Evolutionary conservation across 2,797 vertebrate species (phyloP).

Genomic region (Propithecus deckenii): DNA sequence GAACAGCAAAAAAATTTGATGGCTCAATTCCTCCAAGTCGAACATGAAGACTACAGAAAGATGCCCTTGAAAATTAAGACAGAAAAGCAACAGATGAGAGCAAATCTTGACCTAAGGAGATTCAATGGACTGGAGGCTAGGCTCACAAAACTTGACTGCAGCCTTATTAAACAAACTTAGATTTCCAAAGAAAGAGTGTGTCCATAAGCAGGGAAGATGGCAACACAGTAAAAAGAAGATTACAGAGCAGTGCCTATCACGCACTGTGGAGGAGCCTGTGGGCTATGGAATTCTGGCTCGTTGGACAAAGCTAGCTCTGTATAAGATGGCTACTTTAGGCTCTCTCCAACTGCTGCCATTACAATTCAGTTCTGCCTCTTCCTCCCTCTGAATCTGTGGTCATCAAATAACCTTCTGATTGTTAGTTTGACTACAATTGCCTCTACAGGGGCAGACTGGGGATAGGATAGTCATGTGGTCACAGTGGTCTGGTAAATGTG

Average conservation of each 20-base stretch:
- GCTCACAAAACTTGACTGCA: not conserved
- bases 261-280: accelerated
- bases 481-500: not conserved
- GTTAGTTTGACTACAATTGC: not conserved
- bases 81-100: not conserved
- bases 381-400: not conserved
- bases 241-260: accelerated
- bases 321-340: not conserved
- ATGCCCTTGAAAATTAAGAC: not conserved
- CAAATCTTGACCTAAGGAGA: not conserved
- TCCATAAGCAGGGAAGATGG: not conserved
- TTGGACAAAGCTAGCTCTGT: no score
- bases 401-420: not conserved
- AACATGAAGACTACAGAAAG: not conserved
- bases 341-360: not conserved
- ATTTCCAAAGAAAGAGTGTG: not conserved
- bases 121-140: not conserved
- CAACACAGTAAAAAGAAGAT: not conserved
- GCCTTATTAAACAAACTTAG: not conserved
- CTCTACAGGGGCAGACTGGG: not conserved
- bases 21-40: not conserved
- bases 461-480: not conserved
- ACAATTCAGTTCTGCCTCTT: not conserved
- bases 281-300: not conserved
- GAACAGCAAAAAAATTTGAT: not conserved